Conservation (phyloP, 1,140 invertebrate genomes). For the Acyrthosiphon pisum region DNA sequence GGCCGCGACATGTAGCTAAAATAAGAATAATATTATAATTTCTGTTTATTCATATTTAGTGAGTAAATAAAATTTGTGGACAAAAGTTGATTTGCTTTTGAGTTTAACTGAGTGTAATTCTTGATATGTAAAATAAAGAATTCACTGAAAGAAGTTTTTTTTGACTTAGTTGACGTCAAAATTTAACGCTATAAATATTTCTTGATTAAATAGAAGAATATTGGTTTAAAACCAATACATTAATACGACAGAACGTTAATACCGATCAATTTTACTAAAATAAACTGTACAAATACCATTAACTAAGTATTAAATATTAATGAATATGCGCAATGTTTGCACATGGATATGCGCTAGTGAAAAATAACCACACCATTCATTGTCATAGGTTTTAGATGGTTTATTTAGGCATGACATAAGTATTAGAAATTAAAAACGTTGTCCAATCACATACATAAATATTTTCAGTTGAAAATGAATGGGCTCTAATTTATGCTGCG, state of each 20-base stretch:
- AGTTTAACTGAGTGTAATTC: not conserved
- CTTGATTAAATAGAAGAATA: not conserved
- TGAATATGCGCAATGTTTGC: not conserved
- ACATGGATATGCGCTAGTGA: not conserved
- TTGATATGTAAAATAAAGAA: not conserved
- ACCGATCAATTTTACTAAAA: not conserved
- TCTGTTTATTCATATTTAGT: not conserved
- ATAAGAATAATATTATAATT: not conserved
- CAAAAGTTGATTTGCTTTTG: not conserved
- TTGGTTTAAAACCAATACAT: not conserved
- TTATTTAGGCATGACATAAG: not conserved
- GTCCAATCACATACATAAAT: not conserved
- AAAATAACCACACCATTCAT: not conserved
- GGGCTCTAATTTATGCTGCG: not conserved
- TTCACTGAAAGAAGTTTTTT: not conserved
- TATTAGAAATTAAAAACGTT: not conserved
- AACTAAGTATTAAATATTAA: not conserved
- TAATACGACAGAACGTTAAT: not conserved
- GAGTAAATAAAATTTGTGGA: not conserved
- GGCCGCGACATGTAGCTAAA: not conserved
- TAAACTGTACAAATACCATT: not conserved
- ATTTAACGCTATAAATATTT: not conserved
- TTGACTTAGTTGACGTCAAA: too few relatives aligned
- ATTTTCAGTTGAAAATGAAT: not conserved
- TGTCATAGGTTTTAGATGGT: conserved; percentile 14